These are phyloP conservation scores for Bathynomus jamesi DNA, from an alignment of 1,140 invertebrate species.

Conservation along the genomic window DNA sequence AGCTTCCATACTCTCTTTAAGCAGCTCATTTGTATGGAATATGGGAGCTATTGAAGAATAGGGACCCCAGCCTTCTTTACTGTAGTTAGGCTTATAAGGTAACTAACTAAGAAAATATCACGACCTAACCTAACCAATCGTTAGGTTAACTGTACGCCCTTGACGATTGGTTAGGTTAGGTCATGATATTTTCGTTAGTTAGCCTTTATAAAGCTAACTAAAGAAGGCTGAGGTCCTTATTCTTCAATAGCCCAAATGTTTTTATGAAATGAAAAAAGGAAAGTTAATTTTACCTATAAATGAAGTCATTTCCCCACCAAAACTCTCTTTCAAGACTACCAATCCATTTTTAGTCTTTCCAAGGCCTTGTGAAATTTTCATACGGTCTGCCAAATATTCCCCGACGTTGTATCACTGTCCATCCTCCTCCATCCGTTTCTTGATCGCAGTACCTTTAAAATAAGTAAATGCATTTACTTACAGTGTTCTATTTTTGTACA, in stretches of 20 bases:
- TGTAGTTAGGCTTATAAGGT: too few relatives aligned
- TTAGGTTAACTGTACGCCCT: not conserved
- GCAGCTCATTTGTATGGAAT: too few relatives aligned
- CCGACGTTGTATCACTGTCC: conserved; percentile 46
- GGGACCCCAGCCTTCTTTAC: too few relatives aligned
- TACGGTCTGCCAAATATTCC: conserved; percentile 39
- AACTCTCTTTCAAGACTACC: conserved; percentile 52
- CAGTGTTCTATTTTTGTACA: too few relatives aligned
- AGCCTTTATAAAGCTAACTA: too few relatives aligned
- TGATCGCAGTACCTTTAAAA: conserved; percentile 44
- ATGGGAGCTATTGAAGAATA: too few relatives aligned
- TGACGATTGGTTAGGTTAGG: too few relatives aligned
- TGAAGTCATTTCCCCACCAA: conserved; percentile 58
- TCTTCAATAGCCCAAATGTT: not conserved
- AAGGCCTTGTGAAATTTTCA: conserved; percentile 52
- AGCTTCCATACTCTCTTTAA: too few relatives aligned
- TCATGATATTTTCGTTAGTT: too few relatives aligned
- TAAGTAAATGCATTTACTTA: too few relatives aligned
- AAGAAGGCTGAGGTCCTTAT: too few relatives aligned
- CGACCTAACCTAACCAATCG: conserved; percentile 4
- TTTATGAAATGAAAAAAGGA: not conserved
- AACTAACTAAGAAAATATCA: too few relatives aligned
- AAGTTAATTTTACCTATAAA: conserved; percentile 44
- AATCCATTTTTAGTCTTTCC: conserved; percentile 56
- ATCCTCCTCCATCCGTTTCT: conserved; percentile 42